Conservation (phyloP, 2,113 vertebrate species). For the Osmerus eperlanus region DNA sequence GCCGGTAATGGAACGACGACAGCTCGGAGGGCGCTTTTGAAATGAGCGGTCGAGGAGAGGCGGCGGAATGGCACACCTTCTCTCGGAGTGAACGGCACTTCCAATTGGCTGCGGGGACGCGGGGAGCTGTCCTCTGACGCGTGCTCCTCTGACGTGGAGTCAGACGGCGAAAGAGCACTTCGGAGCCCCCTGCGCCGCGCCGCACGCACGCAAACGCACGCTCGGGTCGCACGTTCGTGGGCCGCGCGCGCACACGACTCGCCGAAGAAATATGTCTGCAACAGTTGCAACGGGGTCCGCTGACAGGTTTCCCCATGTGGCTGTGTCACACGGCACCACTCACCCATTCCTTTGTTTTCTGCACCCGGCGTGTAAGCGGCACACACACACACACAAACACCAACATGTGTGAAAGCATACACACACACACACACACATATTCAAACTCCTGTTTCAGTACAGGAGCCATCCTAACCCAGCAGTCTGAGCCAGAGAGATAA, state of each 20-base stretch:
- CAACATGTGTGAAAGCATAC: conserved; percentile 16
- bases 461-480: conserved; percentile 26
- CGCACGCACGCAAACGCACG: conserved; percentile 40
- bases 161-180: conserved; percentile 51
- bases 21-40: conserved; percentile 25
- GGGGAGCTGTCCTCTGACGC: conserved; percentile 44
- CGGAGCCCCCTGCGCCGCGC: conserved; percentile 35
- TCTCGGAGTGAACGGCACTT: conserved; percentile 14
- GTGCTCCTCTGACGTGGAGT: conserved; percentile 38
- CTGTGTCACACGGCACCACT: conserved; percentile 45
- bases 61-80: conserved; percentile 42
- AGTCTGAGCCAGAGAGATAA: conserved; percentile 62
- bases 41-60: conserved; percentile 16
- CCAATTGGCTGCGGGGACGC: conserved; percentile 39
- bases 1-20: conserved; percentile 16
- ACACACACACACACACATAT: conserved; percentile 15
- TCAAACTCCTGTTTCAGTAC: conserved; percentile 8
- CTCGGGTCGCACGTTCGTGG: conserved; percentile 21
- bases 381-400: not conserved
- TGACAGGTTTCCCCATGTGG: conserved; percentile 48
- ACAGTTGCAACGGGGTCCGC: conserved; percentile 58
- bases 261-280: not conserved
- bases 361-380: conserved; percentile 34
- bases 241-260: not conserved
- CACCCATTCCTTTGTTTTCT: conserved; percentile 36